Conservation (phyloP, 2,113 vertebrate genomes). For the Sebastes schlegelii region DNA sequence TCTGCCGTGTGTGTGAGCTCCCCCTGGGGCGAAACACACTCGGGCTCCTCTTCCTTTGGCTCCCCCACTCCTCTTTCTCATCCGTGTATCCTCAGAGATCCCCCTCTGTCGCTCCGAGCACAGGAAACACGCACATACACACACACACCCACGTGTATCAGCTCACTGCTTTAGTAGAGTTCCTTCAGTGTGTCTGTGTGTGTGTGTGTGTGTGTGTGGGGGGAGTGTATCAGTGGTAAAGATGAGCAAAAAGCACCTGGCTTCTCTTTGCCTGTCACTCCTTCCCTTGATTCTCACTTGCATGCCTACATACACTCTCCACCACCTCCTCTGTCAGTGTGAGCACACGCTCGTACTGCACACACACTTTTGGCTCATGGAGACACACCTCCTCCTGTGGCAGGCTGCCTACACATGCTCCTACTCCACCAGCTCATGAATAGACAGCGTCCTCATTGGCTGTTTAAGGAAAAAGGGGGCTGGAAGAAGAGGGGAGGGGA, state of each 20-base stretch:
- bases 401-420: slow-evolving; percentile 93
- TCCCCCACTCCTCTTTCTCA: slow-evolving; percentile 90
- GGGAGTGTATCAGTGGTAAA: slow-evolving; percentile 38
- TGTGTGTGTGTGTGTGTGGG: slow-evolving; percentile 27
- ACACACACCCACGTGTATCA: slow-evolving; percentile 74
- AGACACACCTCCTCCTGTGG: slow-evolving; percentile 88
- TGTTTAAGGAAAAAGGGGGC: slow-evolving; percentile 87
- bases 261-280: slow-evolving; percentile 62
- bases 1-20: slow-evolving; percentile 77
- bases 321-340: slow-evolving; percentile 70
- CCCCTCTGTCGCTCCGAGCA: slow-evolving; percentile 71
- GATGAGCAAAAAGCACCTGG: slow-evolving; percentile 55
- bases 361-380: slow-evolving; percentile 77
- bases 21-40: slow-evolving; percentile 87
- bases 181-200: slow-evolving; percentile 37
- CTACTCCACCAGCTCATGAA: slow-evolving; percentile 91
- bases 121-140: slow-evolving; percentile 64
- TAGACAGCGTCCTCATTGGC: slow-evolving; percentile 92
- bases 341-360: slow-evolving; percentile 55
- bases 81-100: slow-evolving; percentile 91
- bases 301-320: slow-evolving; percentile 67
- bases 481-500: slow-evolving; percentile 81
- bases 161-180: slow-evolving; percentile 33
- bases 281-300: slow-evolving; percentile 58
- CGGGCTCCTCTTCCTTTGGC: slow-evolving; percentile 89